These are phyloP conservation scores for Rhea pennata DNA, from an alignment of 2,113 vertebrate genomes.

Conservation along the genomic window DNA sequence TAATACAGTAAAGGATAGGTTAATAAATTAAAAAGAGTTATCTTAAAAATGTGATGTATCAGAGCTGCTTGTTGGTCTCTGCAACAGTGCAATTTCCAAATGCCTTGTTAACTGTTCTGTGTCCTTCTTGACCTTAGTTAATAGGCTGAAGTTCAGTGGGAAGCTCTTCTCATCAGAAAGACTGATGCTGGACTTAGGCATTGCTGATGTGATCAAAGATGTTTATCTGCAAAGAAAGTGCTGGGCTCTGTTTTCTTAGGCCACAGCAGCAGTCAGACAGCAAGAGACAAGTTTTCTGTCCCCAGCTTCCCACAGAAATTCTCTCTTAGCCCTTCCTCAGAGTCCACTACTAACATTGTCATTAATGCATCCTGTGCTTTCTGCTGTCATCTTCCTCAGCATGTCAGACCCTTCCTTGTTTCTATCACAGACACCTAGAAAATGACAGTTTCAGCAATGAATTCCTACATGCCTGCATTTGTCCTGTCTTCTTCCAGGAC, in stretches of 20 bases:
- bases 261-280: neutral
- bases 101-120: neutral
- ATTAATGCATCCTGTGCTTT: neutral
- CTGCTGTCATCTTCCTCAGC: neutral
- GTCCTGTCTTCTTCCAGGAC: neutral
- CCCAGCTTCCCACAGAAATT: neutral
- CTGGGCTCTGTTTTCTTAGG: neutral
- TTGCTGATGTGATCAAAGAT: neutral
- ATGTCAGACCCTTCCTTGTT: neutral
- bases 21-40: constrained; percentile 22
- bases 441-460: constrained; percentile 40
- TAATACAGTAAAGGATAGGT: neutral
- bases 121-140: constrained; percentile 26
- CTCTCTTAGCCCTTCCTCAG: neutral
- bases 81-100: neutral
- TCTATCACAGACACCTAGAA: neutral
- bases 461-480: neutral
- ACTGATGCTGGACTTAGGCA: neutral
- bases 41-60: neutral
- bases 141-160: neutral
- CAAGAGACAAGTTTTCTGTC: neutral
- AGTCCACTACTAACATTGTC: neutral
- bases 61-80: neutral
- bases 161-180: neutral
- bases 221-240: neutral